Evolutionary conservation across 2,888 invertebrate species (phyloP).

Genomic region (Caenorhabditis auriculariae): DNA sequence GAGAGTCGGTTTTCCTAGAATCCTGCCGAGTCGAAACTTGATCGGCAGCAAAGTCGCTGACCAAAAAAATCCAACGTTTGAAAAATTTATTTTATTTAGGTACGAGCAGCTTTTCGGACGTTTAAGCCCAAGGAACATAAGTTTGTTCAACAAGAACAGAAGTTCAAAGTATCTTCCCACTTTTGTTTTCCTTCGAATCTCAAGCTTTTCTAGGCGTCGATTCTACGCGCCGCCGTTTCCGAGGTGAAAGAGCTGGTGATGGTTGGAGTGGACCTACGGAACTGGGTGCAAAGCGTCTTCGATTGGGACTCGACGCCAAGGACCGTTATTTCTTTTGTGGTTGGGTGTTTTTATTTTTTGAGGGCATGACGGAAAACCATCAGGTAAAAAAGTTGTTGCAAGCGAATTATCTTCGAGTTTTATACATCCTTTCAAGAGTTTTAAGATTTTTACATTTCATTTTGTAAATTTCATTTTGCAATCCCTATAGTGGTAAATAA

Average conservation of each 20-base stretch:
- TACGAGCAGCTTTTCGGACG: conserved; percentile 86
- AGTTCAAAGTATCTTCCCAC: conserved; percentile 75
- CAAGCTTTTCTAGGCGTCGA: conserved; percentile 68
- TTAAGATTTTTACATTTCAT: too few species aligned
- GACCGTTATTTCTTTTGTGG: conserved; percentile 77
- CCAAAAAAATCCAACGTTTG: too few species aligned
- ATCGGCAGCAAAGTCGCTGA: too few species aligned
- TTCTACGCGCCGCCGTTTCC: conserved; percentile 89
- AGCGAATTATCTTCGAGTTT: too few species aligned
- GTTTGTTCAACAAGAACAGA: conserved; percentile 88
- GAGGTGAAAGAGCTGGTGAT: conserved; percentile 85
- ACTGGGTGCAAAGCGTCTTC: conserved; percentile 90
- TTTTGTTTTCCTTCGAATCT: background rate
- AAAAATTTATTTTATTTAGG: conserved; percentile 64
- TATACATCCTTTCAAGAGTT: too few species aligned
- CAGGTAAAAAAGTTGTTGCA: too few species aligned
- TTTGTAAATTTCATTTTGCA: too few species aligned
- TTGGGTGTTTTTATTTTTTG: too few species aligned
- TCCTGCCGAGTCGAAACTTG: too few species aligned
- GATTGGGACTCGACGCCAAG: conserved; percentile 91
- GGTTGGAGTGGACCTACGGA: conserved; percentile 84
- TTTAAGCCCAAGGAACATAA: conserved; percentile 93
- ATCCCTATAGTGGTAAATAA: too few species aligned
- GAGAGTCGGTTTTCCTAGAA: too few species aligned
- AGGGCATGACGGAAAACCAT: too few species aligned